These are phyloP conservation scores for Ochropleura plecta DNA, from an alignment of 2,888 invertebrate genomes.

Conservation along the genomic window DNA sequence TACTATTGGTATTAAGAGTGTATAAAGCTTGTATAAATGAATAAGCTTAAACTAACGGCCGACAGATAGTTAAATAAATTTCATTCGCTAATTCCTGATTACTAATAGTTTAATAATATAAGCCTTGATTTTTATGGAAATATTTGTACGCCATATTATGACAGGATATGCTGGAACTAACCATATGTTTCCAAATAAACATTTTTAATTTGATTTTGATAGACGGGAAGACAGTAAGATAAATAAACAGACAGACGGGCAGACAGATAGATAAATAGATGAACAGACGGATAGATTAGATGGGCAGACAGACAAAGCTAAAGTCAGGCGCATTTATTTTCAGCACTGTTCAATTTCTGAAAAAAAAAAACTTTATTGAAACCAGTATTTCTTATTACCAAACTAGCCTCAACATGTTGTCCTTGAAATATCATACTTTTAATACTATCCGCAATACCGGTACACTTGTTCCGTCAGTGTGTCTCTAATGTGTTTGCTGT, in stretches of 20 bases:
- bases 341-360: background rate
- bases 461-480: slow-evolving; percentile 13
- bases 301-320: background rate
- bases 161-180: no score
- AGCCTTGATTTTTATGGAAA: no score
- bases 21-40: background rate
- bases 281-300: no score
- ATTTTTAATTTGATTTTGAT: no score
- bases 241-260: background rate
- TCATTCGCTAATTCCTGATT: no score
- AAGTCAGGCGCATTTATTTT: background rate
- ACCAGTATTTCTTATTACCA: background rate
- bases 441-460: background rate
- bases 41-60: no score
- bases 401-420: background rate
- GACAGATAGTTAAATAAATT: background rate
- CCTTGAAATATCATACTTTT: slow-evolving; percentile 14
- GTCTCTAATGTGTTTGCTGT: slow-evolving; percentile 62
- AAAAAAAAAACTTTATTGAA: background rate
- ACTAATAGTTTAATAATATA: no score
- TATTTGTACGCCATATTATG: no score
- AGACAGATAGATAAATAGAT: background rate
- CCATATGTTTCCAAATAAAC: no score
- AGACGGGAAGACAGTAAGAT: no score
- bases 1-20: background rate